Conservation (phyloP, 2,888 invertebrate species). For the Yponomeuta cagnagella region DNA sequence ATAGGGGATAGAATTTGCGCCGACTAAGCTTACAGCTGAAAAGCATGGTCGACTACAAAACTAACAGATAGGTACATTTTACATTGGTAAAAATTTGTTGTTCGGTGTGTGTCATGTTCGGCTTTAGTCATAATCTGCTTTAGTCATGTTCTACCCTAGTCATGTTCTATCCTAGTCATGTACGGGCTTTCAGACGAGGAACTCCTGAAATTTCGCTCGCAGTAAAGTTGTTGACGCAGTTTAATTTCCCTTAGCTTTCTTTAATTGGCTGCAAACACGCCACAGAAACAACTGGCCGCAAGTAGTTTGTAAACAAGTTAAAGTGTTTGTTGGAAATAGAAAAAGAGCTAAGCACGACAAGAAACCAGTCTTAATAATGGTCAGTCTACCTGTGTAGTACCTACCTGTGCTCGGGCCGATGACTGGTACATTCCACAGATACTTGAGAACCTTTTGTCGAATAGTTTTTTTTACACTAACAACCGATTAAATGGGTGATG, state of each 20-base stretch:
- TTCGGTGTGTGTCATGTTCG: too few species aligned
- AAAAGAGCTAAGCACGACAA: conserved; percentile 3
- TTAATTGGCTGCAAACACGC: neutral
- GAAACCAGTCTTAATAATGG: conserved; percentile 18
- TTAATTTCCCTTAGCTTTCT: neutral
- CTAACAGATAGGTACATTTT: too few species aligned
- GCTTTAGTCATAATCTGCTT: too few species aligned
- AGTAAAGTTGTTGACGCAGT: too few species aligned
- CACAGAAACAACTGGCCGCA: neutral
- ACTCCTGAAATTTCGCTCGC: too few species aligned
- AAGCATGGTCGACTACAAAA: too few species aligned
- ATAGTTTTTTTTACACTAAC: neutral
- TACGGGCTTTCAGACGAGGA: too few species aligned
- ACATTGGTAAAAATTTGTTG: too few species aligned
- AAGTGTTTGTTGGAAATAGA: neutral
- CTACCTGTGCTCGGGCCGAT: conserved; percentile 15
- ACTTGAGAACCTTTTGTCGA: conserved; percentile 21
- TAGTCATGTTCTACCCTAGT: too few species aligned
- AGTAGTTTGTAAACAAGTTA: neutral
- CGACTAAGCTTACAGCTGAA: too few species aligned
- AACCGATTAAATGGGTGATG: conserved; percentile 1
- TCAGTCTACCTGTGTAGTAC: conserved; percentile 32
- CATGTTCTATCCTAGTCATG: too few species aligned
- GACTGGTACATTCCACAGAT: conserved; percentile 37
- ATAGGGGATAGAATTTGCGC: too few species aligned